These are phyloP conservation scores for Eumacrocentrus americanus DNA, from an alignment of 2,888 invertebrate species.

Conservation along the genomic window DNA sequence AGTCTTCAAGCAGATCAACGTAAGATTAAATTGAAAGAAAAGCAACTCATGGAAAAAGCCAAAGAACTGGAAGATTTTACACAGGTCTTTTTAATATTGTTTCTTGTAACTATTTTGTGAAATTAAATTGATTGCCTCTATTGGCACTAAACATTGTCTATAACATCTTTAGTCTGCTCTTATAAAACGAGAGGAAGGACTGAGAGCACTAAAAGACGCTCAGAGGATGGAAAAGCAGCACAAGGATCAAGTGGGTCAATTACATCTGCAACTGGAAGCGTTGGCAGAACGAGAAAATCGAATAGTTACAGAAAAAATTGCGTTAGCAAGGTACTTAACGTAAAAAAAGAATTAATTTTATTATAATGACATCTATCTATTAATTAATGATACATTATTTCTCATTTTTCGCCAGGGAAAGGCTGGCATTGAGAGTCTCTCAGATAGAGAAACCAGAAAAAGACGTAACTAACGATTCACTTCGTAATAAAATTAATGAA, in stretches of 20 bases:
- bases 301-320: slow-evolving; percentile 48
- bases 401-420: no score
- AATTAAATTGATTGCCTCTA: neutral
- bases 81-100: slow-evolving; percentile 40
- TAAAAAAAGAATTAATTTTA: neutral
- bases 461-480: slow-evolving; percentile 36
- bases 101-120: neutral
- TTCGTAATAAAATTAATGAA: slow-evolving; percentile 24
- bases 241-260: slow-evolving; percentile 45
- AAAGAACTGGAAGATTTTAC: slow-evolving; percentile 55
- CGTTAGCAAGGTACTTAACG: slow-evolving; percentile 49
- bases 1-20: slow-evolving; percentile 45
- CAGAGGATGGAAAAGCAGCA: slow-evolving; percentile 50
- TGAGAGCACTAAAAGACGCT: slow-evolving; percentile 50
- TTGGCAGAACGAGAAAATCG: slow-evolving; percentile 51
- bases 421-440: slow-evolving; percentile 40
- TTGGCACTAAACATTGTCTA: neutral
- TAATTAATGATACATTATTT: slow-evolving; percentile 4
- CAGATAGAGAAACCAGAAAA: slow-evolving; percentile 49
- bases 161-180: slow-evolving; percentile 49
- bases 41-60: slow-evolving; percentile 47
- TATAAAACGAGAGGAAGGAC: slow-evolving; percentile 52
- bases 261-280: slow-evolving; percentile 48
- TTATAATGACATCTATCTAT: neutral
- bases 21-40: slow-evolving; percentile 48